Conservation (phyloP, 2,113 vertebrate genomes). For the Gymnogyps californianus region DNA sequence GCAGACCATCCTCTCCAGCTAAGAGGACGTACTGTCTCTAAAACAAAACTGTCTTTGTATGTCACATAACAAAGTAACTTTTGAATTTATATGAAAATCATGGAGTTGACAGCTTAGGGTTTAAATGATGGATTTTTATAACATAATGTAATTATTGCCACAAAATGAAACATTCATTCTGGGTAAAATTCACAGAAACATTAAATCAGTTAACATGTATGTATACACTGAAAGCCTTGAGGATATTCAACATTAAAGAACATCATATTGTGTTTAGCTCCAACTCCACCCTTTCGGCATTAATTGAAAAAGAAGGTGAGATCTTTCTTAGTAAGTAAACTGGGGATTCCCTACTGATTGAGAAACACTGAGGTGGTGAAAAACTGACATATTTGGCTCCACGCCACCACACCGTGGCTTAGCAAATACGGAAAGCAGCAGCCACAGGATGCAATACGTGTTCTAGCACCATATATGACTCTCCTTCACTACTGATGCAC, state of each 20-base stretch:
- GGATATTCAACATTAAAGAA: neutral
- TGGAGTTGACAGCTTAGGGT: neutral
- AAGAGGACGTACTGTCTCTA: slow-evolving; percentile 18
- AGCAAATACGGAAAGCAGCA: neutral
- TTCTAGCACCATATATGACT: neutral
- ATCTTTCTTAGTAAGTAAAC: neutral
- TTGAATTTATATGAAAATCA: neutral
- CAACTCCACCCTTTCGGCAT: neutral
- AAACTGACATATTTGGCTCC: neutral
- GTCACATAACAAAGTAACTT: neutral
- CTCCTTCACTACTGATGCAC: neutral
- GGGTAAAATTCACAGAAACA: neutral
- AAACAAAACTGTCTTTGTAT: slow-evolving; percentile 2
- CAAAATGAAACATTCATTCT: neutral
- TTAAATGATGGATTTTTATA: neutral
- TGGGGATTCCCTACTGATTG: neutral
- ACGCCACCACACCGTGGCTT: neutral
- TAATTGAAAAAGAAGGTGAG: neutral
- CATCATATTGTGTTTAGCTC: neutral
- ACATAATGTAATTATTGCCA: neutral
- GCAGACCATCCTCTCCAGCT: slow-evolving; percentile 2
- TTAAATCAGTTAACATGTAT: neutral
- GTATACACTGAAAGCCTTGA: neutral
- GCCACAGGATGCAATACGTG: neutral
- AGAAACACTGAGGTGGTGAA: slow-evolving; percentile 1